Base-by-base conservation (phyloP, 2,888 invertebrate species). In the Alviniconcha strummeri region DNA sequence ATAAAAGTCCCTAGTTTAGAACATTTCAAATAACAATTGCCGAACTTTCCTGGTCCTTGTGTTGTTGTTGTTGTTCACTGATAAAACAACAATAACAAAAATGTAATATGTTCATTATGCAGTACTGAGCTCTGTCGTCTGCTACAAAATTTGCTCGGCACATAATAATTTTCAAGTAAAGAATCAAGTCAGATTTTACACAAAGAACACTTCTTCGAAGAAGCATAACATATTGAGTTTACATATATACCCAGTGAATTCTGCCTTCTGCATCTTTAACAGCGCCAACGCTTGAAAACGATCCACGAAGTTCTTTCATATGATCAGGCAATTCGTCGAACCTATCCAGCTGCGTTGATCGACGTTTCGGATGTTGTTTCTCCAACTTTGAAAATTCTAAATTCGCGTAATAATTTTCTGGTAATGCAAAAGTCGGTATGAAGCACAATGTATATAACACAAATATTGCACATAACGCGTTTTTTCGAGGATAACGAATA, bases 401-500 rank as follows among this genome's bases (percentile, higher is more conserved):
- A 17, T 36, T 82, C 9, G 82, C 82, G 52, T 75, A 64, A 76
- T 69, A 76, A 77, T 76, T 57, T 11, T 77, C 82, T 11, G 82
- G 77, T 60, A 82, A 64, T 52, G 82, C 76, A 67, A 82, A 77
- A 11, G 82, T 54, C 9, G 89, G 88, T 54, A 85, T 79, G 8
- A 89, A 71, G 54, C 87, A 85, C 72, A 88, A 64, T 67, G 86
- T 85, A 78, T 86, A 85, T 15, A 89, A 56, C 13, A 86, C 82
- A 77, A 87, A 83, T 60, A 86, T 69, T 72, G 85, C 81, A 76
- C 81, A 84, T 6, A 84, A 72, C 19, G 82, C 79, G 64, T 85
- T 86, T 84, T 83, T 87, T 15, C 83, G 80, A 36, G 86, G 84
- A 78, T 82, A 85, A 72, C 86, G 87, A 17, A 85, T 71, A 72